Conservation (phyloP, 2,113 vertebrate species). For the Dromiciops gliroides region DNA sequence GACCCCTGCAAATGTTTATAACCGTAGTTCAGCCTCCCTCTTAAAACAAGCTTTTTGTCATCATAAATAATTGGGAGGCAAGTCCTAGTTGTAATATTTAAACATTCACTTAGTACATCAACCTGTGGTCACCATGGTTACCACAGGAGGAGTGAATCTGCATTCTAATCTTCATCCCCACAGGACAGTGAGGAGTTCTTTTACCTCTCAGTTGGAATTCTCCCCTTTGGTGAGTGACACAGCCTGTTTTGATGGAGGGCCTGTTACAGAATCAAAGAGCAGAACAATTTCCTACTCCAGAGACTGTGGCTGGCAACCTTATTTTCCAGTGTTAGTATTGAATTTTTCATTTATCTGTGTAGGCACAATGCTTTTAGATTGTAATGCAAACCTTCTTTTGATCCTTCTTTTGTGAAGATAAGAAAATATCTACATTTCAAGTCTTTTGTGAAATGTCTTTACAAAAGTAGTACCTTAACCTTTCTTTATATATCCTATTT, state of each 20-base stretch:
- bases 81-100: conserved; percentile 17
- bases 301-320: conserved; percentile 8
- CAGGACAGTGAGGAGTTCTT: background rate
- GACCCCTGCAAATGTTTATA: background rate
- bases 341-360: conserved; percentile 28
- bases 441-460: conserved; percentile 34
- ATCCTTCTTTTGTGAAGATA: conserved; percentile 42
- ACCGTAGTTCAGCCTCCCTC: background rate
- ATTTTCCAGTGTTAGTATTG: conserved; percentile 27
- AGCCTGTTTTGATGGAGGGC: background rate
- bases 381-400: conserved; percentile 41
- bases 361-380: conserved; percentile 6
- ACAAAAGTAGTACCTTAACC: background rate
- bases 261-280: conserved; percentile 49
- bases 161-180: background rate
- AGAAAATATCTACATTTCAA: conserved; percentile 10
- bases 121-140: background rate
- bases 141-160: background rate
- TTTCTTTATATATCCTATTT: conserved; percentile 12
- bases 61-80: conserved; percentile 1
- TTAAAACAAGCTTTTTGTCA: conserved; percentile 6
- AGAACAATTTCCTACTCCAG: conserved; percentile 26
- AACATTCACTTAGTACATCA: conserved; percentile 3
- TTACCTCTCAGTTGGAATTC: background rate
- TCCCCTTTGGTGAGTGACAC: background rate